Evolutionary conservation across 2,113 vertebrate species (phyloP).

Genomic region (Passer domesticus): DNA sequence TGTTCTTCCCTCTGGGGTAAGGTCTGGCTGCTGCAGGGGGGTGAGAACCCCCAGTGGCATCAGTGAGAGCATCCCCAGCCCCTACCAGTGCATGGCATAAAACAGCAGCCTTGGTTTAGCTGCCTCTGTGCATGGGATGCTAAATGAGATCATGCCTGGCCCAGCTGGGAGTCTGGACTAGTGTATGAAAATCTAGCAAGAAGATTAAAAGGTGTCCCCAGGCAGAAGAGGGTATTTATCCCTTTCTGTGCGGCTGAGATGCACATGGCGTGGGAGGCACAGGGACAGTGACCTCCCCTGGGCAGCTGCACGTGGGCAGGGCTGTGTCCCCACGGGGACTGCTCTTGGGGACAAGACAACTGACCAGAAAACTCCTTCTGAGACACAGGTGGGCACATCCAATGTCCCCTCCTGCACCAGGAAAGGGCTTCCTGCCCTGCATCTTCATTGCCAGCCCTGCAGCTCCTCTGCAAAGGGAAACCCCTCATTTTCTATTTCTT

Average conservation of each 20-base stretch:
- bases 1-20: not conserved
- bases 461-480: not conserved
- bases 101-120: not conserved
- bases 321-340: rapidly evolving
- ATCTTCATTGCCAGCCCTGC: not conserved
- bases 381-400: not conserved
- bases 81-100: not conserved
- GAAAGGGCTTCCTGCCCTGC: not conserved
- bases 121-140: not conserved
- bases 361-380: not conserved
- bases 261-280: not conserved
- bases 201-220: conserved; percentile 66
- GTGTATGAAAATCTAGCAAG: conserved; percentile 47
- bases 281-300: not conserved
- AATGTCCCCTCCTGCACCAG: rapidly evolving
- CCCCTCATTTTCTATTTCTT: not conserved
- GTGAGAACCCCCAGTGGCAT: not conserved
- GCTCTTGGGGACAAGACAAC: not conserved
- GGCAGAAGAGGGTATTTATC: conserved; percentile 56
- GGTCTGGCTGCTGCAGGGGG: not conserved
- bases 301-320: conserved; percentile 3
- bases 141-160: conserved; percentile 22
- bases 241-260: not conserved
- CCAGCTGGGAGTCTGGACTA: not conserved
- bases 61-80: not conserved